Conservation (phyloP, 2,888 invertebrate species). For the Apoda limacodes region DNA sequence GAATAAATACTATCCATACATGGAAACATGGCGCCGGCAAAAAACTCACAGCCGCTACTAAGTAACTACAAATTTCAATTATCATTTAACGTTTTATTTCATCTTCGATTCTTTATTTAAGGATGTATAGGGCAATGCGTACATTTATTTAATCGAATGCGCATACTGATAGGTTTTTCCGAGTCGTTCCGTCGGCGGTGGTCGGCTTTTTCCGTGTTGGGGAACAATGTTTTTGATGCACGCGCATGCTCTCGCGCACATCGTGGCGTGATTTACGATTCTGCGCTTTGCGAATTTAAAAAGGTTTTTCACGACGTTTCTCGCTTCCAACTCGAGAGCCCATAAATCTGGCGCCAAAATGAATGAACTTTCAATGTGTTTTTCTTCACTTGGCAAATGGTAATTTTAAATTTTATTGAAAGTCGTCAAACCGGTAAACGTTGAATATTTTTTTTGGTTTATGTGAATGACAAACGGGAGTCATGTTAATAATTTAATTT, state of each 20-base stretch:
- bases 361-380: conserved; percentile 49
- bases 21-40: conserved; percentile 48
- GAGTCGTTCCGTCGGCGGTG: conserved; percentile 45
- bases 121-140: conserved; percentile 35
- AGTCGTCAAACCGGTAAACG: no score
- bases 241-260: conserved; percentile 29
- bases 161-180: conserved; percentile 62
- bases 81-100: conserved; percentile 60
- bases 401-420: no score
- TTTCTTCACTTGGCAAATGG: no score
- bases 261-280: conserved; percentile 51
- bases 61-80: conserved; percentile 67
- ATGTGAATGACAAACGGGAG: no score
- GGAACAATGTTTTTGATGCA: conserved; percentile 50
- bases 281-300: conserved; percentile 47
- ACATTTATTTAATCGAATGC: conserved; percentile 54
- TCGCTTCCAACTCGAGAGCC: conserved; percentile 47
- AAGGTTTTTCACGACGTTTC: conserved; percentile 48
- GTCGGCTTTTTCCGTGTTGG: conserved; percentile 56
- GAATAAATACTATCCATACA: no score
- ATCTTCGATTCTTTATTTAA: conserved; percentile 53
- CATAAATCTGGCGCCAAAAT: conserved; percentile 64
- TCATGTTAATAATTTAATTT: no score
- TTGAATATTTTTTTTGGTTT: no score
- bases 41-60: conserved; percentile 38